Evolutionary conservation across 1,140 invertebrate species (phyloP), one percentile per base, ranked within the genome.

Genomic region (Trinorchestia longiramus): DNA sequence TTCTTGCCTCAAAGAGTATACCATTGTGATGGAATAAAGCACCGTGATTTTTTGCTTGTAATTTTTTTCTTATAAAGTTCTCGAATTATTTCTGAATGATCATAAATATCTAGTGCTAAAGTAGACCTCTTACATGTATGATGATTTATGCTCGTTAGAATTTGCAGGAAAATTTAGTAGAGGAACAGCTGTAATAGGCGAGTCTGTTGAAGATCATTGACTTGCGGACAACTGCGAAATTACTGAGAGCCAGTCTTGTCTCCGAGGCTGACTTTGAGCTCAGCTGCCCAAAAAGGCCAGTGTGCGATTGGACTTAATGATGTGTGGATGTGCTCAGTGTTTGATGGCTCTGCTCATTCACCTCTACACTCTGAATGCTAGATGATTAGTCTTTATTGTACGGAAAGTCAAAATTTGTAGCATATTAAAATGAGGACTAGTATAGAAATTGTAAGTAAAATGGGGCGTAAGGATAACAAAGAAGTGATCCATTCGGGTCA

Each of bases 401-500:
- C 36, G 92, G 3, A 45, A 47, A 94, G 92, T 47, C 8, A 45
- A 47, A 47, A 8, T 17, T 11, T 94, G 6, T 94, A 94, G 92
- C 40, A 45, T 44, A 45, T 94, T 44, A 94, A 11, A 47, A 94
- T 94, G 92, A 94, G 92, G 92, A 47, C 92, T 94, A 94, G 92
- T n/a, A 47, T 94, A 45, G 92, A 94, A 47, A 47, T 47, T 45
- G 4, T 47, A 19, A 43, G 11, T 15, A 94, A 94, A 95, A 97
- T 96, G 96, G 96, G 96, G 41, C 92, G 96, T 23, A 96, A 96
- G 47, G 96, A 95, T 43, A 96, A 96, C 96, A 97, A 97, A 43
- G 99, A 99, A 97, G 98, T 98, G 0, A 99, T 99, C 97, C 99
- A 99, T 97, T 99, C 99, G 97, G 99, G 99, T 43, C 99, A 99